A percentile compares a stretch with the other conserved stretches of the same genome.
Evolutionary conservation across 2,888 invertebrate genomes (phyloP).

Genomic region (Drosophila macrospina): DNA sequence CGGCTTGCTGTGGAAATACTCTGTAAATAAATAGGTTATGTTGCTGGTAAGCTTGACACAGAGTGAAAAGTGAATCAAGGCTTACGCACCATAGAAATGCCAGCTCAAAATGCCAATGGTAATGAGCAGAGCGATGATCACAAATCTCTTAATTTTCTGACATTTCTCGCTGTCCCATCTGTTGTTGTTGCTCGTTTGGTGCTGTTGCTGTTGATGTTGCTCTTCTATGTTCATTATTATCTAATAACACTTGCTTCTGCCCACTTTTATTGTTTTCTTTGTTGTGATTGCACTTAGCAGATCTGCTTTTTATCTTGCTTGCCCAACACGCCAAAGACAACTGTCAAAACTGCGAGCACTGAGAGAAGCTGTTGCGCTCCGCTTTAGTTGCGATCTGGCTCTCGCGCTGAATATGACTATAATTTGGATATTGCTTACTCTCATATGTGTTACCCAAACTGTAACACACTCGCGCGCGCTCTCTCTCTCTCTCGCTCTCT

Average conservation of each 20-base stretch:
- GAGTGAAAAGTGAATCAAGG: neutral
- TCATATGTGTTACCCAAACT: constrained; percentile 28
- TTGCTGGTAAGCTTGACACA: neutral
- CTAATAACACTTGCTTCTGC: constrained; percentile 52
- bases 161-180: constrained; percentile 68
- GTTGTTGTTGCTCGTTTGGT: constrained; percentile 35
- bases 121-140: constrained; percentile 67
- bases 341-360: constrained; percentile 32
- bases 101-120: constrained; percentile 74
- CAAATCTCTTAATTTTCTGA: constrained; percentile 73
- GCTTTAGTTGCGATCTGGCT: constrained; percentile 40
- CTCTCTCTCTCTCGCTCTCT: constrained; percentile 6
- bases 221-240: constrained; percentile 58
- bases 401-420: constrained; percentile 58
- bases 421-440: constrained; percentile 4
- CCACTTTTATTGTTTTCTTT: constrained; percentile 27
- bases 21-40: constrained; percentile 36
- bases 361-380: constrained; percentile 36
- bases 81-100: constrained; percentile 79
- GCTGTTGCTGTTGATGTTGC: constrained; percentile 35
- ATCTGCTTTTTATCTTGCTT: constrained; percentile 39
- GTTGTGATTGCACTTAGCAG: constrained; percentile 17
- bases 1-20: constrained; percentile 77
- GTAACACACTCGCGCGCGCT: too few species aligned
- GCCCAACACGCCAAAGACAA: constrained; percentile 38